phyloP scores from a whole-genome alignment of 1,140 invertebrate species.

The Ips typographus region DNA sequence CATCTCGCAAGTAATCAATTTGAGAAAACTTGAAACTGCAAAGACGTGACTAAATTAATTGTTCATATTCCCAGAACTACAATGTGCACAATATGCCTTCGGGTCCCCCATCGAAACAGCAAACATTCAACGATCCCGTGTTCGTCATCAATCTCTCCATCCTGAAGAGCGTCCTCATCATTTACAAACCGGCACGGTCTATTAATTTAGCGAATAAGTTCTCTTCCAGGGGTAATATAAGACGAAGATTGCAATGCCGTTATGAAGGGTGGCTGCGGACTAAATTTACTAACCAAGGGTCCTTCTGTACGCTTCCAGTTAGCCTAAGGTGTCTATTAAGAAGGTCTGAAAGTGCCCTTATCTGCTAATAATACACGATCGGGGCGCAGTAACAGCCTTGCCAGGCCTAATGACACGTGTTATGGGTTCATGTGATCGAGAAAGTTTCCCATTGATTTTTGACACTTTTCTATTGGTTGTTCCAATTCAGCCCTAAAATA shows the following conservation, averaged over 20 bases:
- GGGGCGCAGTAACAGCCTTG: slow-evolving; percentile 19
- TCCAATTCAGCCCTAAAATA: not conserved
- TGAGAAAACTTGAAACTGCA: no score
- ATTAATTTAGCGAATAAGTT: slow-evolving; percentile 32
- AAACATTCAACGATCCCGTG: slow-evolving; percentile 14
- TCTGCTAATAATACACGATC: slow-evolving; percentile 35
- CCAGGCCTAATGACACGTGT: slow-evolving; percentile 34
- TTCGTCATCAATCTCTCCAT: slow-evolving; percentile 21
- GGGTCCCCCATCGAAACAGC: slow-evolving; percentile 8
- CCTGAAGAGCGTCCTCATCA: slow-evolving; percentile 4
- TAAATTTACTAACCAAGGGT: slow-evolving; percentile 20
- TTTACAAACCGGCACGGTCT: slow-evolving; percentile 27
- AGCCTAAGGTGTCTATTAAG: slow-evolving; percentile 36
- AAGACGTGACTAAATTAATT: no score
- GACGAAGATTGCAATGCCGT: slow-evolving; percentile 29
- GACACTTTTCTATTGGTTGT: not conserved
- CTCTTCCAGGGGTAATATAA: slow-evolving; percentile 22
- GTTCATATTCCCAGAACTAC: no score
- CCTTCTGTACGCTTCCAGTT: slow-evolving; percentile 16
- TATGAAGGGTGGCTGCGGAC: slow-evolving; percentile 22
- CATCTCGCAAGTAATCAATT: no score
- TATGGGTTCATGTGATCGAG: slow-evolving; percentile 24
- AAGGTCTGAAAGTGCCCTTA: slow-evolving; percentile 31
- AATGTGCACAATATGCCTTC: not conserved
- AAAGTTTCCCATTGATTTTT: slow-evolving; percentile 16